Evolutionary conservation across 2,797 vertebrate genomes (phyloP), one percentile per base, ranked within the genome.

Genomic region (Pangasius djambal): DNA sequence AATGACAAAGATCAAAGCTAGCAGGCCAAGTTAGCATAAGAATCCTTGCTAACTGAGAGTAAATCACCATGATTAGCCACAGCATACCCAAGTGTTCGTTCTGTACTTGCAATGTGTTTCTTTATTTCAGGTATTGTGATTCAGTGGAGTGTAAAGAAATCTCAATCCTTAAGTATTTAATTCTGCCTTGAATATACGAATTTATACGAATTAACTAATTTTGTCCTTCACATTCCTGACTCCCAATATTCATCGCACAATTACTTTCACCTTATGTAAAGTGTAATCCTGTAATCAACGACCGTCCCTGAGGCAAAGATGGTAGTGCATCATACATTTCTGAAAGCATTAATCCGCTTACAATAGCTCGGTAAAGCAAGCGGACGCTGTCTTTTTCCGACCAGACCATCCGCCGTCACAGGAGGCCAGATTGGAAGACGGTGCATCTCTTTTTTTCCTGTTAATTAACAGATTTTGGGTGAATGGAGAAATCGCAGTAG

Each of bases 281-380:
- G 89, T 82, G 52, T 92, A 94, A 95, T 93, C 92, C 93, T 84
- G 91, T 93, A 93, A 95, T 94, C 92, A 92, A 90, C 70, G 88
- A 25, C 52, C 52, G 3, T 65, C 25, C 25, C 59, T 10, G 22
- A 48, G 82, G 59, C 81, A 65, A 63, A 44, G 59, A 65, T 44
- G 37, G 59, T 44, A 63, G 40, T 7, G 40, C 91, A 92, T 91
- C 91, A 89, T 91, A 79, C 83, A 89, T 92, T 92, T 91, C 91
- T 87, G 92, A 87, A 89, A 87, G 87, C 90, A 70, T 87, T 89
- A 94, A 94, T 95, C 94, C 88, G 37, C 93, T 94, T 92, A 95
- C 89, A 94, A 92, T 92, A 90, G 89, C 86, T 70, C 59, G 85
- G 48, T 88, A 92, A 93, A 88, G 92, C 77, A 92, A 90, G 92